Evolutionary conservation across 2,888 invertebrate species (phyloP), one percentile per base, ranked within the genome.

Genomic region (Macrosoma leucophasiata): DNA sequence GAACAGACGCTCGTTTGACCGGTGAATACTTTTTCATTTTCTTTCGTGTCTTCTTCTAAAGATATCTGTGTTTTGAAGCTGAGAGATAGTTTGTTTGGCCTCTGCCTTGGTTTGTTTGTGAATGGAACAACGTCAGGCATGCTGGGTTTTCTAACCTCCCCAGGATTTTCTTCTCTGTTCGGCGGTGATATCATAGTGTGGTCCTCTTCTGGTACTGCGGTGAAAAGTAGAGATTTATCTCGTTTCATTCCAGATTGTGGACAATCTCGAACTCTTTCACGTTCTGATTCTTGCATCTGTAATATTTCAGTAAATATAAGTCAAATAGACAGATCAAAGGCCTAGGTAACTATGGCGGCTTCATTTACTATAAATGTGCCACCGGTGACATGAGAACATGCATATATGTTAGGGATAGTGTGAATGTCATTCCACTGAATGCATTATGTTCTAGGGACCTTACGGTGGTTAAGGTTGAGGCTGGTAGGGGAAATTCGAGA

Each of bases 171-270:
- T 6, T 73, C 75, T 29, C 55, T 54, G 46, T 56, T 73, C 0
- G 84, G 84, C 0, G 84, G 84, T 0, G 84, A 84, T 41, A 81
- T 82, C 72, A 84, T 77, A 11, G 59, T 73, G 61, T 84, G 82
- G 46, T 88, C 89, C 59, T 94, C 94, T 75, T 94, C 94, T 1
- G 93, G 92, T 29, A 94, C 94, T 3, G 93, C 91, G 0, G 93
- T 93, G 57, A 94, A 94, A 17, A 94, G 89, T 2, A 93, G 69
- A 0, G 93, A 93, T 43, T 91, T 91, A 62, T 93, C 93, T 29
- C 93, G 82, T 71, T 92, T 93, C 87, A 93, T 90, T 18, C 88
- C 85, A 0, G 62, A 56, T 48, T 72, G 76, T 2, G 79, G 76
- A 32, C 71, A 72, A 1, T 88, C 87, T 1, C 87, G 62, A 33